phyloP scores from a whole-genome alignment of 2,113 vertebrate genomes.

The Pterocles gutturalis region DNA sequence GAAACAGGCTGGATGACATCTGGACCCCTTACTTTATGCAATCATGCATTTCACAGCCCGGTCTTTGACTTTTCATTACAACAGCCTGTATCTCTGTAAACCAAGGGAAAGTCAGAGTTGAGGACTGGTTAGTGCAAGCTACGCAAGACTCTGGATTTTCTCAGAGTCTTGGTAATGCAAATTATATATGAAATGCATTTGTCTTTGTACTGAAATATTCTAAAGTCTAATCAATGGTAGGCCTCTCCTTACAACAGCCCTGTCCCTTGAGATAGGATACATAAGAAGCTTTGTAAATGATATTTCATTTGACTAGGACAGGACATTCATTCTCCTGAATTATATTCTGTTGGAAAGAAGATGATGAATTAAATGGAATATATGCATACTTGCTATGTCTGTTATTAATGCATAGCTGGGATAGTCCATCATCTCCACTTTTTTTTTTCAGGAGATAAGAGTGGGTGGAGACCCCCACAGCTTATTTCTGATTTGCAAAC shows the following conservation, averaged over 20 bases:
- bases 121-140: background rate
- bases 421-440: constrained; percentile 38
- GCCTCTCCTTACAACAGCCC: constrained; percentile 19
- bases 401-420: constrained; percentile 45
- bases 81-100: background rate
- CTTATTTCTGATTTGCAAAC: constrained; percentile 23
- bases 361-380: constrained; percentile 49
- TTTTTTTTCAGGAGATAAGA: constrained; percentile 27
- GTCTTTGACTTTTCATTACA: background rate
- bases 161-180: background rate
- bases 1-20: background rate
- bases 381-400: constrained; percentile 29
- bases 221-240: constrained; percentile 45
- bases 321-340: constrained; percentile 57
- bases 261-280: constrained; percentile 30
- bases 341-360: constrained; percentile 51
- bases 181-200: constrained; percentile 1
- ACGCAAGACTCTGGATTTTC: background rate
- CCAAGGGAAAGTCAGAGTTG: background rate
- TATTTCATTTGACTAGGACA: constrained; percentile 53
- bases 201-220: constrained; percentile 34
- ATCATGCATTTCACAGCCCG: background rate
- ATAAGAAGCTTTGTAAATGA: constrained; percentile 56
- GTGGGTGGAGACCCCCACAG: background rate
- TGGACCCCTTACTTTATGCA: background rate